Conservation (phyloP, 2,797 vertebrate species). For the Alexandromys oeconomus region DNA sequence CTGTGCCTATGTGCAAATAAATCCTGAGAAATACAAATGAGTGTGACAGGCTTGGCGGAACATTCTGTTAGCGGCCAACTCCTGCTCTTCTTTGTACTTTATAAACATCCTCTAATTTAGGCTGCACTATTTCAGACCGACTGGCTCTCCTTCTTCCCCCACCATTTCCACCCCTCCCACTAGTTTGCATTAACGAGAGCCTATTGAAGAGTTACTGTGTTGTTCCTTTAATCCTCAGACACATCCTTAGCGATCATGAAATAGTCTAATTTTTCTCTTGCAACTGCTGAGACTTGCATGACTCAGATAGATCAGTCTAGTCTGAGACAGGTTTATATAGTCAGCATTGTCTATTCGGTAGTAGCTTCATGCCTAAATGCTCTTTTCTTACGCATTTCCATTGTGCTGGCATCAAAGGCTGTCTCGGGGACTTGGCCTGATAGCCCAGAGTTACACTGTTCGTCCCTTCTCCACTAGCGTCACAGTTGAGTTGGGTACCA, state of each 20-base stretch:
- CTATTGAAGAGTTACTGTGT: slow-evolving; percentile 52
- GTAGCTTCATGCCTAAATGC: neutral
- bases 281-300: neutral
- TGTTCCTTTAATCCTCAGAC: slow-evolving; percentile 60
- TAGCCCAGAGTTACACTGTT: neutral
- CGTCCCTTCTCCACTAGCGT: neutral
- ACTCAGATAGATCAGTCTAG: slow-evolving; percentile 12
- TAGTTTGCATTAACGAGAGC: slow-evolving; percentile 72
- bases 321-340: neutral
- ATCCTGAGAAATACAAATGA: slow-evolving; percentile 56
- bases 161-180: neutral
- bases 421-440: neutral
- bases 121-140: slow-evolving; percentile 51
- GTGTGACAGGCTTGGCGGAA: slow-evolving; percentile 63
- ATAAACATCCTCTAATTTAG: slow-evolving; percentile 66
- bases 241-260: slow-evolving; percentile 47
- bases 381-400: slow-evolving; percentile 40
- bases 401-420: neutral
- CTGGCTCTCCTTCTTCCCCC: slow-evolving; percentile 46
- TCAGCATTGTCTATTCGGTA: neutral
- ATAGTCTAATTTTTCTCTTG: slow-evolving; percentile 15
- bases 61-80: slow-evolving; percentile 66
- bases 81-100: slow-evolving; percentile 59
- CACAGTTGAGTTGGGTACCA: neutral
- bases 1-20: slow-evolving; percentile 60